Base-by-base conservation (phyloP, 2,888 invertebrate species). In the Rhagophthalmus giganteus region DNA sequence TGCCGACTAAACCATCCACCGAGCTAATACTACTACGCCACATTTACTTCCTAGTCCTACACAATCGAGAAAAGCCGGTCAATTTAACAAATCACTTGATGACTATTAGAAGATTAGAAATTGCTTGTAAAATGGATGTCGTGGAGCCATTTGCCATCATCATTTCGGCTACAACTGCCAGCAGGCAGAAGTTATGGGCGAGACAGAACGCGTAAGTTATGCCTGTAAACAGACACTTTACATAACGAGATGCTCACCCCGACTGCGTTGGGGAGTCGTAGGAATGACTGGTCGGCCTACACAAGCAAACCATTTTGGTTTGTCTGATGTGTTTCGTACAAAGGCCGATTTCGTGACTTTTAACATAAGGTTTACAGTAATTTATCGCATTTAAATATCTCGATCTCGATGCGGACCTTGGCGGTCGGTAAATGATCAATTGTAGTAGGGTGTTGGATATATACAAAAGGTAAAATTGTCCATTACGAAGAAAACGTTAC, bases 141-240 rank as follows among this genome's bases (percentile, higher is more conserved):
- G 66, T 61, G 65, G 63, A 63, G 63, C 65, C 69, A 65, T 71
- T 70, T 65, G 67, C 67, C 67, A 68, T 70, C 70, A 70, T 69
- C 70, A 66, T 71, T 69, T 65, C 63, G 65, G 63, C 66, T 64
- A 58, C 64, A 68, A 65, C 60, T 66, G 69, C 68, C 69, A 65
- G 57, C 57, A 55, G 58, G 59, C 58, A 57, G 56, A 65, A 70
- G 65, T 71, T 71, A 72, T 70, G 70, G 67, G 62, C 65, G 65
- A 66, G 66, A 60, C 68, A 64, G 65, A 69, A 69, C 65, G 68
- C 68, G 65, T 71, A 71, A 73, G 70, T 73, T 74, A 73, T 73
- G 69, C 69, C 69, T 65, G 71, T 73, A 73, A 73, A 74, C 73
- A 73, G 71, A 71, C 73, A 73, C 73, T 74, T 73, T 72, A 70